Evolutionary conservation across 2,888 invertebrate species (phyloP).

Genomic region (Limnephilus auricula): DNA sequence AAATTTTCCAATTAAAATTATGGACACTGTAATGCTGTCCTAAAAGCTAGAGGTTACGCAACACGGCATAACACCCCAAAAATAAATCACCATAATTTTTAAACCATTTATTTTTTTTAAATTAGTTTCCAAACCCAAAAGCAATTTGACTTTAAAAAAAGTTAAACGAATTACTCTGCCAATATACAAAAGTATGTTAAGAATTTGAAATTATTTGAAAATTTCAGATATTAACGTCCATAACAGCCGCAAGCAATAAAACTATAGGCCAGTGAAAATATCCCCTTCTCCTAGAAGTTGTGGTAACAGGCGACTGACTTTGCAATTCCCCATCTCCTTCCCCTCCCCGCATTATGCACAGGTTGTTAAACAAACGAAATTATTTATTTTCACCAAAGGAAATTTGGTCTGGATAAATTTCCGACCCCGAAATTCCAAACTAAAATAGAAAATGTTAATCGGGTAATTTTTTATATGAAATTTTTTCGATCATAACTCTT

Average conservation of each 20-base stretch:
- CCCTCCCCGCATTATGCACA: conserved; percentile 29
- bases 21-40: too few species aligned
- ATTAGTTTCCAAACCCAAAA: too few species aligned
- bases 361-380: conserved; percentile 36
- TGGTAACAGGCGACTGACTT: background rate
- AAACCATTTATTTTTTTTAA: too few species aligned
- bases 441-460: background rate
- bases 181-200: background rate
- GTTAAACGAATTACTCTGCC: background rate
- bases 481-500: background rate
- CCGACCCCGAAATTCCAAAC: background rate
- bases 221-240: background rate
- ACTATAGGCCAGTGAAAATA: background rate
- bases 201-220: background rate
- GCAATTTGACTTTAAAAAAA: too few species aligned
- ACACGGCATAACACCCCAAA: too few species aligned
- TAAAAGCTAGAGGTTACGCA: too few species aligned
- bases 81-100: too few species aligned
- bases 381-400: conserved; percentile 11
- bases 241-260: background rate
- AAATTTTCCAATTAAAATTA: too few species aligned
- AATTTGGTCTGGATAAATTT: background rate
- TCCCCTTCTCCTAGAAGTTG: background rate
- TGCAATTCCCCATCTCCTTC: background rate
- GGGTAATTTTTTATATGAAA: background rate